A percentile compares a stretch with the other conserved stretches of the same genome.
These are phyloP conservation scores for Phaethornis superciliosus DNA, from an alignment of 2,113 vertebrate genomes.

Conservation along the genomic window DNA sequence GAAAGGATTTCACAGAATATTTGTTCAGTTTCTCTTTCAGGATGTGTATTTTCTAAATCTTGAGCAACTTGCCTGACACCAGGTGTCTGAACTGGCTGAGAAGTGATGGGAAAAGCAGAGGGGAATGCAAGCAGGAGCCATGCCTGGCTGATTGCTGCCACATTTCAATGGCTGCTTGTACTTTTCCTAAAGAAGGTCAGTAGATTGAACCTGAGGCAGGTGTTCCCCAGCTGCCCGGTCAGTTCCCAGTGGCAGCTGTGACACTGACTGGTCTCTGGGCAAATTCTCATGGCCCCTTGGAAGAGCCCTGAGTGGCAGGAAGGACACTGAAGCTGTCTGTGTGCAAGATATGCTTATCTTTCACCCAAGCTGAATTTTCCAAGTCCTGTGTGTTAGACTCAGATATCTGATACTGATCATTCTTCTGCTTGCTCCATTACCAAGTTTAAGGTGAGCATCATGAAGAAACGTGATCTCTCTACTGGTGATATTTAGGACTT, in stretches of 20 bases:
- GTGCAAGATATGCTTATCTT: slow-evolving; percentile 14
- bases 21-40: neutral
- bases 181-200: neutral
- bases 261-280: neutral
- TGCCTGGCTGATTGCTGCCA: neutral
- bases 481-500: neutral
- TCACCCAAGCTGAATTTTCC: slow-evolving; percentile 43
- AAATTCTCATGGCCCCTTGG: neutral
- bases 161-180: neutral
- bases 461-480: neutral
- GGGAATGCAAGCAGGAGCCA: accelerated
- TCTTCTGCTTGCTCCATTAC: neutral
- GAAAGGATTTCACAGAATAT: neutral
- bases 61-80: neutral
- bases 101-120: neutral
- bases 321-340: neutral
- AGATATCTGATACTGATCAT: slow-evolving; percentile 32
- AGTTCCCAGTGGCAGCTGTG: neutral
- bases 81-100: neutral
- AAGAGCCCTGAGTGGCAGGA: neutral
- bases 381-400: neutral
- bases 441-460: neutral
- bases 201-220: neutral
- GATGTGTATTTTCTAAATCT: neutral
- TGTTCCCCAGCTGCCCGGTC: neutral